These are phyloP conservation scores for Gymnarchus niloticus DNA, from an alignment of 2,113 vertebrate species.

Conservation along the genomic window DNA sequence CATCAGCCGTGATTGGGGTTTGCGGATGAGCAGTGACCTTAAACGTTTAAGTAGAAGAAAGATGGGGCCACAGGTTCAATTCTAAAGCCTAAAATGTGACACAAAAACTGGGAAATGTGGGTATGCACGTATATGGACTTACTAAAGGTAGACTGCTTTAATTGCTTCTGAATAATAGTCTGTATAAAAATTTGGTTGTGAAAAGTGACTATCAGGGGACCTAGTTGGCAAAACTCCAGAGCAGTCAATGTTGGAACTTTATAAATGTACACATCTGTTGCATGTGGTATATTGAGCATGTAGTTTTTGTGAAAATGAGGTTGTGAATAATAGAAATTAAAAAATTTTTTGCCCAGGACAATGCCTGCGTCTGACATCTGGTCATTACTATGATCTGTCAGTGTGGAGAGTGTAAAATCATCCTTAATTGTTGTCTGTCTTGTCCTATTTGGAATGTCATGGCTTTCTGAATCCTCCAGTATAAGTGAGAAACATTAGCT, in stretches of 20 bases:
- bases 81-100: neutral
- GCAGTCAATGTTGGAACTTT: neutral
- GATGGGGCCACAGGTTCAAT: neutral
- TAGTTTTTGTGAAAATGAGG: neutral
- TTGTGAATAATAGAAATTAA: constrained; percentile 2
- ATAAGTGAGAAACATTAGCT: constrained; percentile 16
- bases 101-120: neutral
- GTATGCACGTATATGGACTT: neutral
- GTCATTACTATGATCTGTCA: neutral
- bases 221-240: neutral
- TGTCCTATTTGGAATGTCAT: neutral
- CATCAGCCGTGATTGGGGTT: neutral
- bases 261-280: neutral
- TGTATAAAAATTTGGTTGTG: neutral
- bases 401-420: neutral
- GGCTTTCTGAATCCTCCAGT: neutral
- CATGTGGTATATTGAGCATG: neutral
- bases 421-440: neutral
- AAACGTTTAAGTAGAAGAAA: neutral
- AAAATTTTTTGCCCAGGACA: neutral
- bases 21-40: neutral
- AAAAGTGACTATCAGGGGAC: neutral
- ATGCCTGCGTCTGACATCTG: neutral
- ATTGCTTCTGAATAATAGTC: neutral
- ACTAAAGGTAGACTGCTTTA: neutral